Percentiles rank a stretch among this genome's conserved stretches.
phyloP scores from a whole-genome alignment of 2,888 invertebrate species.

The Tiliacea aurago region DNA sequence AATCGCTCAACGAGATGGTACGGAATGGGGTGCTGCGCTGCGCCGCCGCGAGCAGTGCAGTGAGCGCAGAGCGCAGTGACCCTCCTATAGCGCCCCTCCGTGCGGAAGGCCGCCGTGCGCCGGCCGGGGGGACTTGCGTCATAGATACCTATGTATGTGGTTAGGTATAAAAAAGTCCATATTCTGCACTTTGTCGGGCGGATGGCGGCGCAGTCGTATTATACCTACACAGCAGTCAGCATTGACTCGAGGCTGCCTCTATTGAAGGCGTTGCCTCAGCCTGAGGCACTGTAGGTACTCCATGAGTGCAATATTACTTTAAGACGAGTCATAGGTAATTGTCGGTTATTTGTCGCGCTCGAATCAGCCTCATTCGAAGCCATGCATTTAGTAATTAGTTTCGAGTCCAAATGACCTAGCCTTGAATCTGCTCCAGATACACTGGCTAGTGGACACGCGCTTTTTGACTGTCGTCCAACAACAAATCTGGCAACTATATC shows the following conservation, averaged over 20 bases:
- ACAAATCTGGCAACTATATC: no score
- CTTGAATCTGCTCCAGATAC: not conserved
- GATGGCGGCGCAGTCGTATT: no score
- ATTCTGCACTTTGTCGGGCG: not conserved
- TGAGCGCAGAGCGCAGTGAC: constrained; percentile 6
- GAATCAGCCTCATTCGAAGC: not conserved
- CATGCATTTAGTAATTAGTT: not conserved
- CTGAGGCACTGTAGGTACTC: not conserved
- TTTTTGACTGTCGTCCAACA: not conserved
- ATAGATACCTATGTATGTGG: not conserved
- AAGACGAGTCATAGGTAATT: not conserved
- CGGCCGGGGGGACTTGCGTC: not conserved
- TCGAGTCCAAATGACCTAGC: no score
- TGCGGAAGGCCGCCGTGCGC: not conserved
- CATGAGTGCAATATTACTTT: not conserved
- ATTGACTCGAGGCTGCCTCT: not conserved
- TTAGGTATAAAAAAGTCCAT: not conserved
- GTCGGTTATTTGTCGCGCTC: not conserved
- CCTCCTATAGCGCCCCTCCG: not conserved
- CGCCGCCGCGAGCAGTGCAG: not conserved
- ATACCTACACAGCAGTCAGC: not conserved
- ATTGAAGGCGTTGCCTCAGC: not conserved
- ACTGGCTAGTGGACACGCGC: not conserved
- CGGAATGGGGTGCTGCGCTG: not conserved
- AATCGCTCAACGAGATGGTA: not conserved